A percentile compares a stretch with the other conserved stretches of the same genome.
phyloP scores from a whole-genome alignment of 1,140 invertebrate genomes.

The Daktulosphaira vitifoliae region DNA sequence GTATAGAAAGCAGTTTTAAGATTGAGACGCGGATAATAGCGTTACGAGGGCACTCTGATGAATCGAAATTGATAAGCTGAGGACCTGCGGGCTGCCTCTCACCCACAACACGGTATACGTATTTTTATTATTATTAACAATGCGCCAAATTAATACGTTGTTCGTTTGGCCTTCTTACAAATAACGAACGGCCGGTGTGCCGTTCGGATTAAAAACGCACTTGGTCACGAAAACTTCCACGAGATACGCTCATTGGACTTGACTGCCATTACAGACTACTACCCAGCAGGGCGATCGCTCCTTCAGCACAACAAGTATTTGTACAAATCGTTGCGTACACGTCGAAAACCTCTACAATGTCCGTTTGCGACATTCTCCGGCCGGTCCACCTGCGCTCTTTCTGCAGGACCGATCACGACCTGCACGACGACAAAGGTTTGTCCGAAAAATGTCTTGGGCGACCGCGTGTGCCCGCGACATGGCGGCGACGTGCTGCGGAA shows the following conservation, averaged over 20 bases:
- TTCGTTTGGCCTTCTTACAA: slow-evolving; percentile 28
- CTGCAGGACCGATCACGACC: neutral
- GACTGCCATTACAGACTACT: too few species aligned
- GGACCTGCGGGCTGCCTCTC: slow-evolving; percentile 27
- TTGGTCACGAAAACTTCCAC: slow-evolving; percentile 23
- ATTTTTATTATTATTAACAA: slow-evolving; percentile 25
- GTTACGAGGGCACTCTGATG: slow-evolving; percentile 29
- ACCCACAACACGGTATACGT: slow-evolving; percentile 11
- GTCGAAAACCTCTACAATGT: neutral
- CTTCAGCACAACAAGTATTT: too few species aligned
- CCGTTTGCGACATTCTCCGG: slow-evolving; percentile 3
- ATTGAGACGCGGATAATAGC: slow-evolving; percentile 30
- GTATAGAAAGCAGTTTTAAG: slow-evolving; percentile 27
- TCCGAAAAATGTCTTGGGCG: neutral
- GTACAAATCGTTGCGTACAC: neutral
- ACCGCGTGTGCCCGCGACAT: neutral
- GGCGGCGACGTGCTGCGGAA: slow-evolving; percentile 21
- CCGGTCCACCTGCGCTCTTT: neutral
- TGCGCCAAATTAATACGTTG: slow-evolving; percentile 30
- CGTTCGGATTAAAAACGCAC: slow-evolving; percentile 15
- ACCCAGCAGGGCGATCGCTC: too few species aligned
- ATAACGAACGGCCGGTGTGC: neutral
- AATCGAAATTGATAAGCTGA: slow-evolving; percentile 32
- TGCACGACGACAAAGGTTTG: neutral
- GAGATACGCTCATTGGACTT: neutral